These are phyloP conservation scores for Cactoblastis cactorum DNA, from an alignment of 2,888 invertebrate genomes.

Conservation along the genomic window DNA sequence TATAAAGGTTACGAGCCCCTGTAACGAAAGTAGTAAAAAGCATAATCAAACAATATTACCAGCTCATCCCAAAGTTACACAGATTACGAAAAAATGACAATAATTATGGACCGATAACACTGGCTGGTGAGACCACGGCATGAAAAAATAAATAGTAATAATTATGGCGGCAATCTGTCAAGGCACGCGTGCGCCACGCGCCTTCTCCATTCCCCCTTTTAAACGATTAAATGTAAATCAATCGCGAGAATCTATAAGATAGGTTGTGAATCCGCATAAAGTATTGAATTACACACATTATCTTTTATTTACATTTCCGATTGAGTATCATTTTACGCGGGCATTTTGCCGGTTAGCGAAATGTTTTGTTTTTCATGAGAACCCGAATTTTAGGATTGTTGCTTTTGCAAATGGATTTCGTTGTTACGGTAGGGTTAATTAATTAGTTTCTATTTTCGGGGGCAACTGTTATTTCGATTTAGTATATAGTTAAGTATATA, in stretches of 20 bases:
- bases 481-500: too few relatives aligned
- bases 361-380: conserved; percentile 58
- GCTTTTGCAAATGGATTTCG: conserved; percentile 45
- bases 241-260: conserved; percentile 53
- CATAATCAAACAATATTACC: conserved; percentile 12
- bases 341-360: conserved; percentile 34
- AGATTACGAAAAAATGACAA: conserved; percentile 47
- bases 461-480: not conserved
- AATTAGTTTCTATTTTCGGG: not conserved
- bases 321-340: conserved; percentile 64
- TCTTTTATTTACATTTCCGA: conserved; percentile 73
- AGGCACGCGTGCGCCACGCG: conserved; percentile 67
- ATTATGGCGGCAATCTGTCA: conserved; percentile 53
- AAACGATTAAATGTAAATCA: conserved; percentile 58
- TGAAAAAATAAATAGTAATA: conserved; percentile 30
- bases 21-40: not conserved
- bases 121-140: conserved; percentile 25
- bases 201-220: conserved; percentile 30
- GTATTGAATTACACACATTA: conserved; percentile 67
- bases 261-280: conserved; percentile 59
- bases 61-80: conserved; percentile 15
- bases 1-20: too few relatives aligned
- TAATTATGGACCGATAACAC: conserved; percentile 45
- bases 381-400: conserved; percentile 24
- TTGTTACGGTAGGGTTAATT: not conserved